Evolutionary conservation across 2,888 invertebrate species (phyloP).

Genomic region (Eupithecia abbreviata): DNA sequence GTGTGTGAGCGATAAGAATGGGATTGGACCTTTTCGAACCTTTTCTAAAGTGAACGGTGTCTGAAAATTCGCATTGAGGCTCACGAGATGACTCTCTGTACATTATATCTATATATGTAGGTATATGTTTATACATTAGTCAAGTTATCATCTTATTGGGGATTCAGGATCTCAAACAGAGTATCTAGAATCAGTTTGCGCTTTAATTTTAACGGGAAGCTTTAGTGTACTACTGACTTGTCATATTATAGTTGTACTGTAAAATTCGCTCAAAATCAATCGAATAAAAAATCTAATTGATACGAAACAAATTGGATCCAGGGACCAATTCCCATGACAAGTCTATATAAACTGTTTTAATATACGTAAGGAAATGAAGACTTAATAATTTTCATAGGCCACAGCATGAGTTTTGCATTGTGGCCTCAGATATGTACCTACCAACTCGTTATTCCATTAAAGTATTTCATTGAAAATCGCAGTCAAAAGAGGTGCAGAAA

Average conservation of each 20-base stretch:
- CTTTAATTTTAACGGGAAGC: not conserved
- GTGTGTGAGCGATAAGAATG: not conserved
- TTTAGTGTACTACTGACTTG: not conserved
- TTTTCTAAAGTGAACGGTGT: not conserved
- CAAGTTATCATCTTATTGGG: not conserved
- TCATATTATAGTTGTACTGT: not conserved
- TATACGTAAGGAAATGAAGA: not conserved
- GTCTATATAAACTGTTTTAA: too few species aligned
- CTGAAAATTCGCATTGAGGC: not conserved
- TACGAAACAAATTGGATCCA: not conserved
- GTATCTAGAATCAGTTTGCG: not conserved
- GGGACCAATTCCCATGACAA: not conserved
- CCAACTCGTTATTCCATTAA: not conserved
- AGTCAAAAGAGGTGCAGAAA: not conserved
- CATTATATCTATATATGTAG: not conserved
- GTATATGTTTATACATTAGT: not conserved
- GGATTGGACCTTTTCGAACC: not conserved
- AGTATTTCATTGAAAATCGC: not conserved
- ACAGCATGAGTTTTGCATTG: not conserved
- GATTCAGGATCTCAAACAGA: not conserved
- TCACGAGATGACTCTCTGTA: not conserved
- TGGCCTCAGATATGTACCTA: not conserved
- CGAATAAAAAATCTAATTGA: not conserved
- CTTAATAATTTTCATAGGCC: not conserved
- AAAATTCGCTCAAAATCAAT: too few species aligned